Conservation (phyloP, 2,797 vertebrate species). For the Arctocebus calabarensis region DNA sequence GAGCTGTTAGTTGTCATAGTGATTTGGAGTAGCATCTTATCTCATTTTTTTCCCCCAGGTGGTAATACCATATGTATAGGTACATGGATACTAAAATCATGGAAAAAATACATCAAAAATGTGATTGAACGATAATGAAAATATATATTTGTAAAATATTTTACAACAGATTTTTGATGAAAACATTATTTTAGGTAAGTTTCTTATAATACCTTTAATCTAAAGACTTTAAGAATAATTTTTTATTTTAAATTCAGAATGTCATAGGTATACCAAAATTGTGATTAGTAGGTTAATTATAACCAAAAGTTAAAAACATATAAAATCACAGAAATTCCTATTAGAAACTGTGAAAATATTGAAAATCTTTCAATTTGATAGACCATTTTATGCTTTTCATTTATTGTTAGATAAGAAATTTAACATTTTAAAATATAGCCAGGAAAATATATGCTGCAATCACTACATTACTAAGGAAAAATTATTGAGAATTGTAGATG, state of each 20-base stretch:
- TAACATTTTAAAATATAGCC: not conserved
- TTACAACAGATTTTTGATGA: not conserved
- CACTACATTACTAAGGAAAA: not conserved
- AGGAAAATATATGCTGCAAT: not conserved
- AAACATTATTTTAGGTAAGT: not conserved
- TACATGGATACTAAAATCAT: not conserved
- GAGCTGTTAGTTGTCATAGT: not conserved
- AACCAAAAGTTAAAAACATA: not conserved
- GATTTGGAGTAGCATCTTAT: not conserved
- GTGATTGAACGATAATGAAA: not conserved
- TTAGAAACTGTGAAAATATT: slow-evolving; percentile 21
- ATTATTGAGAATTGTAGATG: not conserved
- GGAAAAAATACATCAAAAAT: not conserved
- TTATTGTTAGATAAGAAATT: not conserved
- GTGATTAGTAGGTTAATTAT: not conserved
- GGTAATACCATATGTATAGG: not conserved
- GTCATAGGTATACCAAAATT: not conserved
- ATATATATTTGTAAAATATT: not conserved
- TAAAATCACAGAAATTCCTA: not conserved
- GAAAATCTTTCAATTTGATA: slow-evolving; percentile 6
- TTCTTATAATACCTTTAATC: not conserved
- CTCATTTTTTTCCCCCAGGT: not conserved
- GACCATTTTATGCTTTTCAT: not conserved
- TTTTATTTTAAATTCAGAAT: not conserved
- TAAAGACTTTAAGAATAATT: not conserved